Evolutionary conservation across 2,797 vertebrate genomes (phyloP).

Genomic region (Falco biarmicus): DNA sequence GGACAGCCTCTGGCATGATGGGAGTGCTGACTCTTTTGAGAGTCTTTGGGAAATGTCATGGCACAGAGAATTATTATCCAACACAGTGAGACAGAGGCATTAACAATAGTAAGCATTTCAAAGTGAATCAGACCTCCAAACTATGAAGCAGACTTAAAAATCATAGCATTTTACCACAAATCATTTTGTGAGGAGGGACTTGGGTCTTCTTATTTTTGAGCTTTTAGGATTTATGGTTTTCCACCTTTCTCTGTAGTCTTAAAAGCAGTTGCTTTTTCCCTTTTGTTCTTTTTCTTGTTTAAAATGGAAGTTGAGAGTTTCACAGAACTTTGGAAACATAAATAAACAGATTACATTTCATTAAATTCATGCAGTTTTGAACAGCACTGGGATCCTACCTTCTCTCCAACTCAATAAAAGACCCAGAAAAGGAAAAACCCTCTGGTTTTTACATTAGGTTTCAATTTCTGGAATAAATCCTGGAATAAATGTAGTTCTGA

Average conservation of each 20-base stretch:
- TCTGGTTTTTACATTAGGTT: neutral
- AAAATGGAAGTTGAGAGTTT: neutral
- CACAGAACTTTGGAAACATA: neutral
- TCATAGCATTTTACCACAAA: neutral
- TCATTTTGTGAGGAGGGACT: neutral
- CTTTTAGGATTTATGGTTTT: neutral
- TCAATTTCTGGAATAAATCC: slow-evolving; percentile 20
- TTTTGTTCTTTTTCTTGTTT: neutral
- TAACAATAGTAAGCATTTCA: neutral
- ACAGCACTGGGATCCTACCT: neutral
- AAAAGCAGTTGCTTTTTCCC: neutral
- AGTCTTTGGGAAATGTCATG: neutral
- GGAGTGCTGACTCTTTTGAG: neutral
- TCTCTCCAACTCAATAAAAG: neutral
- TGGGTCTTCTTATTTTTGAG: neutral
- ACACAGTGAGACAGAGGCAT: neutral
- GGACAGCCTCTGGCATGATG: neutral
- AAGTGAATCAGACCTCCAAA: neutral
- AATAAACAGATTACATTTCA: neutral
- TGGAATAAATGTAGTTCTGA: slow-evolving; percentile 1
- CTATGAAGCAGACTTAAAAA: neutral
- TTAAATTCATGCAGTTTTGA: neutral
- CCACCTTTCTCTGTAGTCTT: neutral
- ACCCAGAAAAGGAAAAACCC: neutral
- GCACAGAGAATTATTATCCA: neutral